A percentile compares a stretch with the other conserved stretches of the same genome.
Conservation (phyloP, 2,113 vertebrate species). For the Myotis brandtii region DNA sequence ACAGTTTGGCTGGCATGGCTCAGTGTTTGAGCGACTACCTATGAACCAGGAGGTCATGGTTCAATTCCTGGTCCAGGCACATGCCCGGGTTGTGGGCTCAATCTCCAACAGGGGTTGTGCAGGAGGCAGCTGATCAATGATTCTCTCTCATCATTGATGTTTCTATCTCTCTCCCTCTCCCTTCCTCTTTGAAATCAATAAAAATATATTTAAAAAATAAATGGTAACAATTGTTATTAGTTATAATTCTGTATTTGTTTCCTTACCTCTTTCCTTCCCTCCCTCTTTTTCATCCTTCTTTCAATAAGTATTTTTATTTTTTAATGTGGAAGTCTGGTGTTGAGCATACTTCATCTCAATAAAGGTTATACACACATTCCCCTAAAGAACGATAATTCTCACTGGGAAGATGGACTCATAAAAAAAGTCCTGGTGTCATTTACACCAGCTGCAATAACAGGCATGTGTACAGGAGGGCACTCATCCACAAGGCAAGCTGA, state of each 20-base stretch:
- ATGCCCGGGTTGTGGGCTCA: too few relatives aligned
- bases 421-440: not conserved
- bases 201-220: not conserved
- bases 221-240: not conserved
- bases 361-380: not conserved
- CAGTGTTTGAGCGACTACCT: too few relatives aligned
- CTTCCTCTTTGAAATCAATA: too few relatives aligned
- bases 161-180: too few relatives aligned
- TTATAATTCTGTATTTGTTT: not conserved
- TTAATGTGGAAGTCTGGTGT: not conserved
- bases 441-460: not conserved
- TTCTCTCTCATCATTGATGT: too few relatives aligned
- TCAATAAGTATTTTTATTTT: slow-evolving; percentile 42
- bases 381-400: not conserved
- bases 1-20: too few relatives aligned
- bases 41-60: too few relatives aligned
- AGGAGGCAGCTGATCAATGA: too few relatives aligned
- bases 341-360: slow-evolving; percentile 3
- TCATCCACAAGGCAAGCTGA: not conserved
- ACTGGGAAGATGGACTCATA: not conserved
- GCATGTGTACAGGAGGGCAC: not conserved
- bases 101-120: too few relatives aligned
- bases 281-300: not conserved
- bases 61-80: too few relatives aligned
- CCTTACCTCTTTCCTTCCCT: not conserved